Evolutionary conservation across 2,113 vertebrate species (phyloP).

Genomic region (Percina caprodes): DNA sequence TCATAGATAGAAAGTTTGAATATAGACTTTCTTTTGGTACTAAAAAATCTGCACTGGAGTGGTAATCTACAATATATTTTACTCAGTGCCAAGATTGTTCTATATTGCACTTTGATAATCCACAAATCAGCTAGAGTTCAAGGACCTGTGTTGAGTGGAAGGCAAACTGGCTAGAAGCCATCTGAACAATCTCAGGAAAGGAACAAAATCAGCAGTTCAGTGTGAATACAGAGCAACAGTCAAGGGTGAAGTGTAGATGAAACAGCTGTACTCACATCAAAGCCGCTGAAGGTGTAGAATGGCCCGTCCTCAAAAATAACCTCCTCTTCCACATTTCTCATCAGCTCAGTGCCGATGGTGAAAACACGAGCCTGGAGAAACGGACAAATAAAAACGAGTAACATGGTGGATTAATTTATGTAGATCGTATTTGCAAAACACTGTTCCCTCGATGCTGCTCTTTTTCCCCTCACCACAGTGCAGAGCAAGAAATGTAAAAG

Average conservation of each 20-base stretch:
- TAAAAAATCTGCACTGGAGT: constrained; percentile 9
- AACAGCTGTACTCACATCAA: constrained; percentile 70
- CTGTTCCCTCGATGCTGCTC: background rate
- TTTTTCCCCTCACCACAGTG: background rate
- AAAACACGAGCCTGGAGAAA: constrained; percentile 65
- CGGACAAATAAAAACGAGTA: constrained; percentile 2
- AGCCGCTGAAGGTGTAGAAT: constrained; percentile 80
- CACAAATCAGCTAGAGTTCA: constrained; percentile 44
- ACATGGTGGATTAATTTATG: background rate
- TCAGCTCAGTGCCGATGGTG: constrained; percentile 81
- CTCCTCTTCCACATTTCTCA: constrained; percentile 79
- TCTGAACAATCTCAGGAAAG: constrained; percentile 3
- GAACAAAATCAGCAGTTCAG: constrained; percentile 5
- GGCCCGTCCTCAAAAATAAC: constrained; percentile 44
- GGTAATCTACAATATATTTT: background rate
- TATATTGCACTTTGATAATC: constrained; percentile 35
- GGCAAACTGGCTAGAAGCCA: constrained; percentile 7
- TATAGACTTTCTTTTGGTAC: background rate
- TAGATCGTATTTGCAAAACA: background rate
- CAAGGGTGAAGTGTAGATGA: background rate
- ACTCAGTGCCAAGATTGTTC: constrained; percentile 10
- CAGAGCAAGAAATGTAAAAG: background rate
- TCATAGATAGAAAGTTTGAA: background rate
- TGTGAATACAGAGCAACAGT: background rate
- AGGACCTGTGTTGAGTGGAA: constrained; percentile 11